Conservation (phyloP, 1,140 invertebrate species). For the Eriosoma lanigerum region DNA sequence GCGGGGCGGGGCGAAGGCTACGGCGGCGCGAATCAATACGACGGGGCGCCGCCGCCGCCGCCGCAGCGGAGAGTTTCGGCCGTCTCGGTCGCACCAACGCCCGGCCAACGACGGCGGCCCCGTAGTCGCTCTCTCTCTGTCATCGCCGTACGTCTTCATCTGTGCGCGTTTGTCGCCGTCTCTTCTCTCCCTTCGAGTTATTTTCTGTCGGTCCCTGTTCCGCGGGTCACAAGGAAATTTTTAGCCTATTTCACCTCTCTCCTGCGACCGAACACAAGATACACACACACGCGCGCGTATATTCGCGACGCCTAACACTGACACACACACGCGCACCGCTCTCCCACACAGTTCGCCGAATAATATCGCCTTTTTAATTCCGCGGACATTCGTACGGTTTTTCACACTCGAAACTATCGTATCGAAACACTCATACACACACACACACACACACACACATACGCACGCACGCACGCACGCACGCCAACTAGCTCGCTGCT, state of each 20-base stretch:
- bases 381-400: conserved; percentile 41
- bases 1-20: background rate
- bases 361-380: conserved; percentile 44
- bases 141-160: too few species aligned
- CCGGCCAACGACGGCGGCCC: background rate
- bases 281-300: background rate
- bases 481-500: background rate
- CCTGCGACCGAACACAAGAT: background rate
- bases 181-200: conserved; percentile 47
- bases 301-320: background rate
- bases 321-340: background rate
- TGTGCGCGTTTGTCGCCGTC: conserved; percentile 20
- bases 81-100: conserved; percentile 40
- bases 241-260: conserved; percentile 49
- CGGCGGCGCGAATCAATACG: conserved; percentile 44
- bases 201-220: conserved; percentile 49
- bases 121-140: conserved; percentile 50
- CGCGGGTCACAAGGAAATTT: conserved; percentile 47
- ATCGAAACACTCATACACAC: conserved; percentile 7
- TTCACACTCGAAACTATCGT: background rate
- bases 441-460: background rate
- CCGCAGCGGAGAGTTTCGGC: conserved; percentile 1
- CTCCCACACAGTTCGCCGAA: background rate
- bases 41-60: conserved; percentile 42
- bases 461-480: background rate